These are phyloP conservation scores for Drosophila hydei DNA, from an alignment of 1,140 invertebrate genomes.

Conservation along the genomic window DNA sequence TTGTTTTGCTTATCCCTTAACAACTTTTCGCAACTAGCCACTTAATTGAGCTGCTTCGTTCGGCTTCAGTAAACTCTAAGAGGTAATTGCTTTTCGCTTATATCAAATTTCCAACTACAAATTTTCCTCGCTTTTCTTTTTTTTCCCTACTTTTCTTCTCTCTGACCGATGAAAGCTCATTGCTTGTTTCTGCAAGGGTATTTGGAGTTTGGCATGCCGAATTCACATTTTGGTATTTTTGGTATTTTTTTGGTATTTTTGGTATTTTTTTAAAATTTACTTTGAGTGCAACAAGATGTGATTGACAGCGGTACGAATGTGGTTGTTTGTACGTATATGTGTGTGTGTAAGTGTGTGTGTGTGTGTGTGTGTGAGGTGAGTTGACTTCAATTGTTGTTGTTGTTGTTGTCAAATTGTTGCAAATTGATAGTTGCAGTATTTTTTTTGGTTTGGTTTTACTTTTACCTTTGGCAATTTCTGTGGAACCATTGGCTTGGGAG, in stretches of 20 bases:
- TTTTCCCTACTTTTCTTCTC: too few relatives aligned
- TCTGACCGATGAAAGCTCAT: too few relatives aligned
- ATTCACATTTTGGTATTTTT: too few relatives aligned
- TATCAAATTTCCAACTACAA: too few relatives aligned
- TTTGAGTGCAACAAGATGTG: conserved; percentile 12
- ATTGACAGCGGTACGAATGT: conserved; percentile 47
- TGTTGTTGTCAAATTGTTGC: conserved; percentile 33
- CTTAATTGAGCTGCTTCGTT: background rate
- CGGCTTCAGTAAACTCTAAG: background rate
- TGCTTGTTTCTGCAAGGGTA: background rate
- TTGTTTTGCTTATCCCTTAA: background rate
- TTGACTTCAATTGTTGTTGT: conserved; percentile 21
- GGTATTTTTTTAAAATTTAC: conserved; percentile 1
- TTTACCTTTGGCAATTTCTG: conserved; percentile 83
- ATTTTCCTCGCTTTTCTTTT: too few relatives aligned
- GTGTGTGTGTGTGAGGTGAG: conserved; percentile 23
- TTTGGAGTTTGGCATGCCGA: background rate
- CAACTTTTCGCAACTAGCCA: background rate
- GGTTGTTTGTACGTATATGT: conserved; percentile 14
- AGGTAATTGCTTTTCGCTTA: too few relatives aligned
- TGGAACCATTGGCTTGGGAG: conserved; percentile 82
- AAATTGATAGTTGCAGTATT: conserved; percentile 18
- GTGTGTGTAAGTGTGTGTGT: conserved; percentile 27
- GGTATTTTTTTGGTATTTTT: background rate
- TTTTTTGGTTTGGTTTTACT: conserved; percentile 35